Evolutionary conservation across 2,797 vertebrate species (phyloP), one percentile per base, ranked within the genome.

Genomic region (Lateolabrax maculatus): DNA sequence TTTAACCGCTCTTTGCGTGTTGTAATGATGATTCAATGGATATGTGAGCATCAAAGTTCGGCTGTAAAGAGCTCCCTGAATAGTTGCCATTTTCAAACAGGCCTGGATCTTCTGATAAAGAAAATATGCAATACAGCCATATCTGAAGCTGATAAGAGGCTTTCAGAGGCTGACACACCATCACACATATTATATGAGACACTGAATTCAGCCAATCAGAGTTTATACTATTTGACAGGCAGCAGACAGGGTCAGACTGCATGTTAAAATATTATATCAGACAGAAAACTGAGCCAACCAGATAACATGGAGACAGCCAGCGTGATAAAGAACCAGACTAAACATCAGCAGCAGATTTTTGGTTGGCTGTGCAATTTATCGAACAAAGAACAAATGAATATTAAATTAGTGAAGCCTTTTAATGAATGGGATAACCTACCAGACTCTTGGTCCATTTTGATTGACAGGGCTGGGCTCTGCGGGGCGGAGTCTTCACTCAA

Each of bases 401-500:
- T 41, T 5, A 27, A 46, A 25, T 15, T 5, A 21, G 7, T 6
- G 27, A 48, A 19, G 11, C 6, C 12, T n/a, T 21, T n/a, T n/a
- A 27, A 60, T 39, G 8, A 44, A 25, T 19, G 21, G 49, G 37
- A 29, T 29, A 56, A 89, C 91, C 83, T 87, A 95, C 98, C 98
- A 39, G 95, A 94, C 79, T 96, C 97, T 77, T 98, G 95, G 85
- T 99, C 98, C 92, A 96, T 97, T 94, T 98, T 97, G 94, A 98
- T 95, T 85, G 98, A 97, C 90, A 97, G 94, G 2, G 97, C 96
- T 0, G 98, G 98, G 79, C 98, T 99, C 94, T 99, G 98, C 48
- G 98, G 98, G 41, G 98, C 98, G 0, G 98, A 99, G 87, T 99
- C 98, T 74, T 97, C 98, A 2, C 97, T 98, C 84, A 99, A 93